Evolutionary conservation across 2,888 invertebrate genomes (phyloP).

Genomic region (Machimus rusticus): DNA sequence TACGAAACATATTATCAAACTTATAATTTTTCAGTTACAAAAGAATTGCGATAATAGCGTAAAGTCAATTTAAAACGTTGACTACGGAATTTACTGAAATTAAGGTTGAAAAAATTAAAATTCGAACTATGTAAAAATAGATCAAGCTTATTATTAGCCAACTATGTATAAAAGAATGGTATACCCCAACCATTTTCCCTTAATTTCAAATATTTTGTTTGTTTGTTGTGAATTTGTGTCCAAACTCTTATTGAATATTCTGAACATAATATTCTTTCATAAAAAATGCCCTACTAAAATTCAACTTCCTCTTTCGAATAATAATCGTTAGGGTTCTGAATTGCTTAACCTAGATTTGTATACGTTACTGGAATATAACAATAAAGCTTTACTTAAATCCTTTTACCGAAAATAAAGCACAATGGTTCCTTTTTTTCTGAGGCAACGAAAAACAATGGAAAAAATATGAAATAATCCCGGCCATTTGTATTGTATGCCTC

Average conservation of each 20-base stretch:
- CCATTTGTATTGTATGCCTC: neutral
- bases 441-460: neutral
- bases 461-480: neutral
- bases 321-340: neutral
- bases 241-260: too few relatives aligned
- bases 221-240: too few relatives aligned
- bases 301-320: neutral
- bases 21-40: neutral
- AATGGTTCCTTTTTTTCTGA: neutral
- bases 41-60: too few relatives aligned
- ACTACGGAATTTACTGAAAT: too few relatives aligned
- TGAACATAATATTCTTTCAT: neutral
- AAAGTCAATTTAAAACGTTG: too few relatives aligned
- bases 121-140: too few relatives aligned
- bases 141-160: too few relatives aligned
- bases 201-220: too few relatives aligned
- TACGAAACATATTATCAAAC: neutral
- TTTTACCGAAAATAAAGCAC: neutral
- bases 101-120: too few relatives aligned
- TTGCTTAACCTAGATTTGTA: neutral
- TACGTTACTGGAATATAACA: neutral
- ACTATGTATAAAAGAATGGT: too few relatives aligned
- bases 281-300: neutral
- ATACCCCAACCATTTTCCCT: too few relatives aligned
- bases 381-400: neutral